phyloP scores from a whole-genome alignment of 2,797 vertebrate species.

The Chelmon rostratus region DNA sequence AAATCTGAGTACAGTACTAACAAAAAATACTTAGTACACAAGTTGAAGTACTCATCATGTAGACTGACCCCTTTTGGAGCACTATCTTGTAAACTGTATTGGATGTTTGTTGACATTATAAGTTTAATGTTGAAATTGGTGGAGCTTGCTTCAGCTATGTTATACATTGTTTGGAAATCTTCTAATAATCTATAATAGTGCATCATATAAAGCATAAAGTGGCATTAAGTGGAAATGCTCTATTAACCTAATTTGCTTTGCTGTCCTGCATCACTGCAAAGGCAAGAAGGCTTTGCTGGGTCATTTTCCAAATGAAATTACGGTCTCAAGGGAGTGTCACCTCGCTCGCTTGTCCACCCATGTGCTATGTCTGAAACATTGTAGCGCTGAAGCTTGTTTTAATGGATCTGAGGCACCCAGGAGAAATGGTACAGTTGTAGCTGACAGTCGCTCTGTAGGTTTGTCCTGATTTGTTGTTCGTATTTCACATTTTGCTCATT shows the following conservation, averaged over 20 bases:
- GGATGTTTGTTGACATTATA: neutral
- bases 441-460: neutral
- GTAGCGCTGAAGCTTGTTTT: neutral
- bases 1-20: neutral
- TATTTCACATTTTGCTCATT: neutral
- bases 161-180: neutral
- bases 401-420: neutral
- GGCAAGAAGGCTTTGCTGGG: neutral
- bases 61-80: neutral
- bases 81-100: neutral
- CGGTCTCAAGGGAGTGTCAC: neutral
- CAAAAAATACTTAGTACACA: neutral
- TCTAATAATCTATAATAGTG: neutral
- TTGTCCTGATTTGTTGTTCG: neutral
- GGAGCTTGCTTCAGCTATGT: too few relatives aligned
- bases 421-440: neutral
- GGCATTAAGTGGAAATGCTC: neutral
- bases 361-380: neutral
- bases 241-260: neutral
- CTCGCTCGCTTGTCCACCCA: slow-evolving; percentile 2
- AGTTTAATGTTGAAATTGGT: too few relatives aligned
- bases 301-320: neutral
- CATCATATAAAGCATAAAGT: neutral
- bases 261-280: neutral
- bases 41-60: neutral